These are phyloP conservation scores for Hyles vespertilio DNA, from an alignment of 1,140 invertebrate genomes.

Conservation along the genomic window DNA sequence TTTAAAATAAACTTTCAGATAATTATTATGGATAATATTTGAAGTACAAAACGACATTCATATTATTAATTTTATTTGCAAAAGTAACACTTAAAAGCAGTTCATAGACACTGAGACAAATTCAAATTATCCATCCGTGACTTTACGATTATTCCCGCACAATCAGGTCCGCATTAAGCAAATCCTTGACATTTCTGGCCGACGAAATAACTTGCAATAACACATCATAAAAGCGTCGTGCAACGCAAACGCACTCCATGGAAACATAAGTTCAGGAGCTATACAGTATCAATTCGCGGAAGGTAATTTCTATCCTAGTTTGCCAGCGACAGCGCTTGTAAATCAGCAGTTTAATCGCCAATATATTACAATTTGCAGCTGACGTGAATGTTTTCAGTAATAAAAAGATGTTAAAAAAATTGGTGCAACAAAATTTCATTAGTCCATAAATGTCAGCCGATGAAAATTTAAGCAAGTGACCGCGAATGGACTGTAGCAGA, in stretches of 20 bases:
- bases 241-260: slow-evolving; percentile 16
- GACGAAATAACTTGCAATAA: slow-evolving; percentile 8
- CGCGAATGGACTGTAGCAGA: background rate
- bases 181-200: background rate
- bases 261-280: slow-evolving; percentile 20
- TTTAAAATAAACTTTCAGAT: no score
- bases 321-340: slow-evolving; percentile 15
- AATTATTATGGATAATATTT: no score
- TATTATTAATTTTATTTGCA: no score
- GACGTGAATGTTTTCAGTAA: slow-evolving; percentile 9
- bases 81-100: no score
- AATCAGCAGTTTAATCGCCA: slow-evolving; percentile 28
- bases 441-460: slow-evolving; percentile 14
- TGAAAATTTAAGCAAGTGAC: slow-evolving; percentile 25
- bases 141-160: no score
- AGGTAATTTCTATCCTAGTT: slow-evolving; percentile 14
- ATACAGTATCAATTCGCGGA: slow-evolving; percentile 21
- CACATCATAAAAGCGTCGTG: slow-evolving; percentile 14
- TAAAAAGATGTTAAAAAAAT: slow-evolving; percentile 24
- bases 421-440: slow-evolving; percentile 15
- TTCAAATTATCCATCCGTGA: no score
- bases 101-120: no score
- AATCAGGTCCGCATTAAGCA: background rate
- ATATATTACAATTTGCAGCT: slow-evolving; percentile 38
- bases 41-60: no score